These are phyloP conservation scores for Archips xylosteana DNA, from an alignment of 2,888 invertebrate species.

Conservation along the genomic window DNA sequence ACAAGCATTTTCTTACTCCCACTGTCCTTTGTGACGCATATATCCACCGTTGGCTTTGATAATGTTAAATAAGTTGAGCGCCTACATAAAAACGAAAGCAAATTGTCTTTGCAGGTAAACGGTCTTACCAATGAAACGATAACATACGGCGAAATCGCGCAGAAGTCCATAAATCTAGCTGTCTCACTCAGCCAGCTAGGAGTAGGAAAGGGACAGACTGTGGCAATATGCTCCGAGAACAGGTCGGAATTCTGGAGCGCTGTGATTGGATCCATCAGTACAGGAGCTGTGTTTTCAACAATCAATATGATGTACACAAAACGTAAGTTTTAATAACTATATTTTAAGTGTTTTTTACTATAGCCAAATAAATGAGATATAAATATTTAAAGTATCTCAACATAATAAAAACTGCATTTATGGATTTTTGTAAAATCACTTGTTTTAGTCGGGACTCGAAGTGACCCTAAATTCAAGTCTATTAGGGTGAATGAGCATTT, in stretches of 20 bases:
- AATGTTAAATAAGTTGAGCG: background rate
- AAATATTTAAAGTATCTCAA: too few species aligned
- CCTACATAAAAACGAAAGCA: background rate
- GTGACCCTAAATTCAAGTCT: too few species aligned
- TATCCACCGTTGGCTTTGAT: too few species aligned
- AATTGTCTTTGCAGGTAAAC: slow-evolving; percentile 37
- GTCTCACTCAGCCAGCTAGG: slow-evolving; percentile 44
- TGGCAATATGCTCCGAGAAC: slow-evolving; percentile 45
- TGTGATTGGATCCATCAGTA: slow-evolving; percentile 37
- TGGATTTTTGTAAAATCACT: too few species aligned
- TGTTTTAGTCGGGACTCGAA: too few species aligned
- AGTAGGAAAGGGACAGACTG: slow-evolving; percentile 42
- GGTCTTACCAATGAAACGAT: slow-evolving; percentile 41
- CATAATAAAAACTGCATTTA: too few species aligned
- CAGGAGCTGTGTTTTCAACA: slow-evolving; percentile 32
- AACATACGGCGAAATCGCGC: slow-evolving; percentile 42
- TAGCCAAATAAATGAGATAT: too few species aligned
- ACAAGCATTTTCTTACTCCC: too few species aligned
- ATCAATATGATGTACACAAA: slow-evolving; percentile 59
- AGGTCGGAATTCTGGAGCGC: slow-evolving; percentile 43
- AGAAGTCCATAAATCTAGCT: slow-evolving; percentile 42
- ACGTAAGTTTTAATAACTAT: slow-evolving; percentile 51
- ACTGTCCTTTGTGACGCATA: too few species aligned
- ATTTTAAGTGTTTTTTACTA: too few species aligned
- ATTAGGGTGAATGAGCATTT: too few species aligned